Evolutionary conservation across 2,113 vertebrate species (phyloP), one percentile per base, ranked within the genome.

Genomic region (Dolichallabes microphthalmus): DNA sequence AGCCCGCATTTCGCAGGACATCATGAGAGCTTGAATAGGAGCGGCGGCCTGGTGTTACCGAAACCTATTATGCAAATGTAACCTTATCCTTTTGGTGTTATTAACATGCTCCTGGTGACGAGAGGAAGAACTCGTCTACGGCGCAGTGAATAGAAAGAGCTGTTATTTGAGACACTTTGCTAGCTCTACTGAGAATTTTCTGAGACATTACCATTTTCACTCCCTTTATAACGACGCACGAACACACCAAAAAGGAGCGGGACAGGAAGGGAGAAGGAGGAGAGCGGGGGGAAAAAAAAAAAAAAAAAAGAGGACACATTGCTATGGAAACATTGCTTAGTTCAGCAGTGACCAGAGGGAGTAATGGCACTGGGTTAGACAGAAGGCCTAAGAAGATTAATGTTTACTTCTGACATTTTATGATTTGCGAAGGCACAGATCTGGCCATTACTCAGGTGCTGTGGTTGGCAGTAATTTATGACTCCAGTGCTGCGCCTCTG

Each of bases 281-380:
- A 45, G 45, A 45, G n/a, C n/a, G n/a, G n/a, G n/a, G n/a, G n/a
- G n/a, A 6, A 39, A 39, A 45, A 45, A 45, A 45, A 45, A 45
- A 8, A 45, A 45, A 6, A 45, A 45, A 45, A 45, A 7, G 45
- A 58, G 50, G 64, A 74, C 45, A 58, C 82, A 89, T 88, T 85
- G 89, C 89, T 89, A 89, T 90, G 90, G 89, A 88, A 90, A 90
- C 89, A 50, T 84, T 90, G 89, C 88, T 86, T 88, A 82, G 85
- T 84, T 85, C 78, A 82, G 71, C 77, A 79, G n/a, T 82, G 86
- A 80, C 79, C 76, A 86, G 60, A 63, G 76, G 77, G 25, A 82
- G 68, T 53, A 81, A 86, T 86, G 63, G 88, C 86, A 89, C 84
- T 80, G 55, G 75, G 25, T 66, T 86, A 87, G 52, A 86, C 86